These are phyloP conservation scores for Cryptocephalus moraei DNA, from an alignment of 2,888 invertebrate genomes.

Conservation along the genomic window DNA sequence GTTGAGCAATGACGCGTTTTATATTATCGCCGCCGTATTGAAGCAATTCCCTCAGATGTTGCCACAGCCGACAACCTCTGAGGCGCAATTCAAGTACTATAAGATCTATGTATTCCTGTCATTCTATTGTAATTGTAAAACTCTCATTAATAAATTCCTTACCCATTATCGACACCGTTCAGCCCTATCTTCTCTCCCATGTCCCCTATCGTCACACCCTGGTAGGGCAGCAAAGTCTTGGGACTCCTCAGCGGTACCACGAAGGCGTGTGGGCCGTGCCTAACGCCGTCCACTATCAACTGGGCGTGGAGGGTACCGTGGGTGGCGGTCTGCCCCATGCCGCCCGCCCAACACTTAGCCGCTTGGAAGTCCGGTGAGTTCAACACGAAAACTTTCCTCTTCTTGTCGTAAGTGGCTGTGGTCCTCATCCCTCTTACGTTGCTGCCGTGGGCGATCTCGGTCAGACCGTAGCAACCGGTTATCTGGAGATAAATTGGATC, in stretches of 20 bases:
- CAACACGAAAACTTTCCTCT: conserved; percentile 60
- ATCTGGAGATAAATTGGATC: conserved; percentile 33
- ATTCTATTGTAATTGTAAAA: too few relatives aligned
- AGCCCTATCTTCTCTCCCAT: conserved; percentile 87
- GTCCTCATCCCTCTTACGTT: conserved; percentile 84
- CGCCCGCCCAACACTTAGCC: conserved; percentile 78
- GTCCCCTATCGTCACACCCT: conserved; percentile 82
- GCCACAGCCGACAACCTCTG: too few relatives aligned
- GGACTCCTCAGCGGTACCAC: conserved; percentile 75
- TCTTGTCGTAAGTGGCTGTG: conserved; percentile 68
- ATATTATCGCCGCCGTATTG: too few relatives aligned
- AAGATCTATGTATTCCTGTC: too few relatives aligned
- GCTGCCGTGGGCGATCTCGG: conserved; percentile 85
- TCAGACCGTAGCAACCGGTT: conserved; percentile 70
- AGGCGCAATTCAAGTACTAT: too few relatives aligned
- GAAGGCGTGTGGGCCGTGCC: conserved; percentile 82
- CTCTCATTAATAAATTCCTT: conserved; percentile 10
- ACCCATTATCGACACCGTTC: conserved; percentile 93
- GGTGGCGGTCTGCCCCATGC: conserved; percentile 69
- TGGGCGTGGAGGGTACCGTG: conserved; percentile 85
- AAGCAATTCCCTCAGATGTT: too few relatives aligned
- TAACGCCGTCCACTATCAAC: conserved; percentile 63
- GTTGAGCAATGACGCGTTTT: too few relatives aligned
- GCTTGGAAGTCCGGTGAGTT: conserved; percentile 70
- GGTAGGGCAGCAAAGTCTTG: conserved; percentile 56